Percentiles rank a stretch among this genome's conserved stretches.
Conservation (phyloP, 2,888 invertebrate species). For the Ormyrus thymus region DNA sequence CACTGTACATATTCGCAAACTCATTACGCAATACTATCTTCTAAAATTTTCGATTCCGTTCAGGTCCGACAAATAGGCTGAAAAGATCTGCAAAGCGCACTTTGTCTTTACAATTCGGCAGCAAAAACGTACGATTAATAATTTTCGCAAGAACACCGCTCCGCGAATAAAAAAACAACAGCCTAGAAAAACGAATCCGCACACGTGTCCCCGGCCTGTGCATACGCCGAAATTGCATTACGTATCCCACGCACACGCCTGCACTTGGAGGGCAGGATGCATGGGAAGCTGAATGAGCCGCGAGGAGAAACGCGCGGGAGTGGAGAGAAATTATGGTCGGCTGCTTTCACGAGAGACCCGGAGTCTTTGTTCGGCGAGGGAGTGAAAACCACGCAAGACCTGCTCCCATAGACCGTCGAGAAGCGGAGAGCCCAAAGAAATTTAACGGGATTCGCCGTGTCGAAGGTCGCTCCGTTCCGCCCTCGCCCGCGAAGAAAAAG, state of each 20-base stretch:
- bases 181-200: too few species aligned
- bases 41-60: too few species aligned
- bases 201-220: not conserved
- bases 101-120: too few species aligned
- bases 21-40: too few species aligned
- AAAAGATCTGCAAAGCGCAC: too few species aligned
- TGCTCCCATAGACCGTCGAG: not conserved
- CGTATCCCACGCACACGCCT: not conserved
- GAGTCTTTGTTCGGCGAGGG: conserved; percentile 10
- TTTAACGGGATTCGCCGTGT: conserved; percentile 22
- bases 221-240: conserved; percentile 8
- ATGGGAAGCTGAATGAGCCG: not conserved
- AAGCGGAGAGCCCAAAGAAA: conserved; percentile 3
- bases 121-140: too few species aligned
- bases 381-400: conserved; percentile 16
- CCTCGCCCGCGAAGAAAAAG: not conserved
- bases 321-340: conserved; percentile 21
- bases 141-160: too few species aligned
- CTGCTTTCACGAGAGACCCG: conserved; percentile 21
- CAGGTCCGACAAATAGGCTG: too few species aligned
- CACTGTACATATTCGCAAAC: too few species aligned
- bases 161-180: too few species aligned
- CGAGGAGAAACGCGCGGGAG: not conserved
- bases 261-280: not conserved
- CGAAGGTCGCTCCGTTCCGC: conserved; percentile 11